Evolutionary conservation across 2,888 invertebrate species (phyloP), one percentile per base, ranked within the genome.

Genomic region (Drosophila tanythrix): DNA sequence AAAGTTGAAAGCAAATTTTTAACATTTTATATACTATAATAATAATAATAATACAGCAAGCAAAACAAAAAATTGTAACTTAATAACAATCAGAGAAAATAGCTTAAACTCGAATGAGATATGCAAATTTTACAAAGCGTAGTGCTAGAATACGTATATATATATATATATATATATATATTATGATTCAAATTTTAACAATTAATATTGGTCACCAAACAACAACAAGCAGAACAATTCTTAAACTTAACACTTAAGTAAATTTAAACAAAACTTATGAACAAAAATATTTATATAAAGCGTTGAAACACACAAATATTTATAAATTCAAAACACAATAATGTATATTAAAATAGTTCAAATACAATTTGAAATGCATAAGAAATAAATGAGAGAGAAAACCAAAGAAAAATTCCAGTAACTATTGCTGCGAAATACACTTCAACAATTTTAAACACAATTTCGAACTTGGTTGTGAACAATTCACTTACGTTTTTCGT

Each of bases 291-390:
- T 81, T 81, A 83, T 79, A 80, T 80, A 81, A 76, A 76, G 61
- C 82, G 84, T 83, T 86, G 77, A 90, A 80, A 80, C 86, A 88
- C 85, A 86, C 68, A 79, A 65, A 81, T 86, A 90, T 88, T 81
- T 84, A 81, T 76, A 73, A 81, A 81, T 65, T 76, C 58, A 58
- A 78, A 78, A 87, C 76, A 80, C 79, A 83, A 78, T 83, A 84
- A 83, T 89, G 81, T 86, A 89, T 60, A 82, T 81, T 90, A 81
- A 81, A 68, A 85, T 78, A 91, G 83, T 89, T 90, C 90, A 91
- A 90, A 90, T 90, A 81, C 80, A 91, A 90, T 90, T 90, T 90
- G 91, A 89, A 86, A 82, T 83, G 75, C 84, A 90, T 85, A 70
- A 82, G 18, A 77, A 90, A 83, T 88, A 87, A 88, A 80, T 62